Base-by-base conservation (phyloP, 2,797 vertebrate species). In the Macropodus opercularis region DNA sequence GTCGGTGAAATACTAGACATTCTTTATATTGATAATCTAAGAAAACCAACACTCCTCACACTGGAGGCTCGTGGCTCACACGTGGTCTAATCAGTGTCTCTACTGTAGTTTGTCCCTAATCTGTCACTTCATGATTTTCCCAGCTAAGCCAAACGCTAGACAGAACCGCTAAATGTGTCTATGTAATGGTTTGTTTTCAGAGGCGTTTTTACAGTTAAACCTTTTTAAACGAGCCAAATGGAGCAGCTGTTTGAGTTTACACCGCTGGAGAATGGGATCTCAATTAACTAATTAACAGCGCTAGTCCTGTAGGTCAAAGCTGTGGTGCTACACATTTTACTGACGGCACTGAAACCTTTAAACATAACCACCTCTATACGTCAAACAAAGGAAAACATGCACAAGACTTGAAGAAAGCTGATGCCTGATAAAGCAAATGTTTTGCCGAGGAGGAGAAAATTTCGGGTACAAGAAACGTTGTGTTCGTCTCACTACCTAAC, bases 161-260 rank as follows among this genome's bases (percentile, higher is more conserved):
- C 6, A 68, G 4, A 51, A 69, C 69, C 56, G n/a, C 22, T 61
- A 26, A 52, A 57, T 53, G 10, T 69, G 42, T 75, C 40, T 49
- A 38, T 52, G 31, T 60, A 39, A 36, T 41, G 55, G n/a, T 35
- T n/a, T 68, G 4, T 68, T 61, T 39, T 6, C 17, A 32, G n/a
- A 11, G 8, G 9, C 27, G 44, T 59, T 61, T 57, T 48, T 14
- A 56, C 5, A 19, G 13, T 15, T 18, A 36, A 65, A 43, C n/a
- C 15, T 68, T 69, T 58, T 44, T 32, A 42, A 78, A 63, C 10
- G 29, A 29, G 15, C 26, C 19, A 64, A 70, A 57, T 47, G 22
- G 64, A 74, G 67, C 68, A 75, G 76, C 63, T 75, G 38, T 36
- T 69, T 41, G 35, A 56, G 29, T 78, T 51, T 32, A 66, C 54